Conservation (phyloP, 2,797 vertebrate species). For the Gallinago solitaria region DNA sequence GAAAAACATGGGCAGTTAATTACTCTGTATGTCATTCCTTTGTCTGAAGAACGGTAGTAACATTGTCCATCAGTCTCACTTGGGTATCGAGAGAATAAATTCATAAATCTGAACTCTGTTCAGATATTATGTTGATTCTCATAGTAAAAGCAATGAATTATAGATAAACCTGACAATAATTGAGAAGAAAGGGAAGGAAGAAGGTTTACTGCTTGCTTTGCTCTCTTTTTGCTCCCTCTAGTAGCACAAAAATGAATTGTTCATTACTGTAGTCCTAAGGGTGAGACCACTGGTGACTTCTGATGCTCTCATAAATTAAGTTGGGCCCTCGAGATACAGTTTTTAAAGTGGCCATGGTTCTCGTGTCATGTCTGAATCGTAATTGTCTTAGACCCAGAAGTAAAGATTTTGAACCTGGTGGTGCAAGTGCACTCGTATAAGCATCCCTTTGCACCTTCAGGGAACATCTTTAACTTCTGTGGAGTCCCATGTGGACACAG, state of each 20-base stretch:
- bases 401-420: neutral
- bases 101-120: slow-evolving; percentile 22
- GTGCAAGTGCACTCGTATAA: neutral
- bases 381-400: neutral
- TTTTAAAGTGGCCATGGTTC: neutral
- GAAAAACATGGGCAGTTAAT: neutral
- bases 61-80: neutral
- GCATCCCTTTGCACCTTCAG: neutral
- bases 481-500: neutral
- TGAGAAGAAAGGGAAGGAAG: neutral
- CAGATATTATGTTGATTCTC: slow-evolving; percentile 10
- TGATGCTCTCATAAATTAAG: slow-evolving; percentile 13
- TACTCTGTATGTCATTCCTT: neutral
- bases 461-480: neutral
- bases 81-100: slow-evolving; percentile 20
- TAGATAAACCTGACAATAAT: slow-evolving; percentile 20
- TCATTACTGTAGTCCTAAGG: neutral
- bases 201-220: slow-evolving; percentile 25
- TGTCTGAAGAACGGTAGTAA: neutral
- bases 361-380: neutral
- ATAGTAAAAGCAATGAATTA: slow-evolving; percentile 30
- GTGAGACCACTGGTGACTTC: slow-evolving; percentile 2
- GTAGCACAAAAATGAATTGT: neutral
- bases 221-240: slow-evolving; percentile 8
- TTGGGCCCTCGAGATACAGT: neutral